These are phyloP conservation scores for Mus minutoides DNA, from an alignment of 2,797 vertebrate species.

Conservation along the genomic window DNA sequence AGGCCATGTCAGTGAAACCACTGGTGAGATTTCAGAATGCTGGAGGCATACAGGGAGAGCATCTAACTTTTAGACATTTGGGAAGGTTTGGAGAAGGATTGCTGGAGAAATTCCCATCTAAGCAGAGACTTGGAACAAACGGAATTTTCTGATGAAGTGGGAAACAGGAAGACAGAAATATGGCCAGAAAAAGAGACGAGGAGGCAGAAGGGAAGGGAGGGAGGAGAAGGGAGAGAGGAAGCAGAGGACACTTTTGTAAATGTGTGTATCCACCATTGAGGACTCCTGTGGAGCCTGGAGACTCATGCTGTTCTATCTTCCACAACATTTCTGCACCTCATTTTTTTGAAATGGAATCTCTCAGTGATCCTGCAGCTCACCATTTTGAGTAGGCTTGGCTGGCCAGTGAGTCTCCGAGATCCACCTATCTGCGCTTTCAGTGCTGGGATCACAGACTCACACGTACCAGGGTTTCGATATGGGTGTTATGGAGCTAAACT, in stretches of 20 bases:
- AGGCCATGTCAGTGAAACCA: not conserved
- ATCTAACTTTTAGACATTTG: not conserved
- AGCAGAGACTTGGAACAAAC: not conserved
- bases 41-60: not conserved
- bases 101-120: not conserved
- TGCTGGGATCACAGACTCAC: not conserved
- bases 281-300: not conserved
- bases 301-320: not conserved
- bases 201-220: not conserved
- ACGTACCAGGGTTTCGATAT: not conserved
- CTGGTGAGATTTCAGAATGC: not conserved
- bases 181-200: not conserved
- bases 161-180: not conserved
- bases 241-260: not conserved
- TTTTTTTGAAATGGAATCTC: not conserved
- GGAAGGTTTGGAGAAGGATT: not conserved
- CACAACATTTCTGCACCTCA: not conserved
- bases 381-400: not conserved
- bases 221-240: not conserved
- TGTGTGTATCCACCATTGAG: rapidly evolving
- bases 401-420: not conserved
- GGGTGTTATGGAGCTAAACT: not conserved
- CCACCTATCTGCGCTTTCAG: not conserved
- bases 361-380: not conserved
- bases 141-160: not conserved